Evolutionary conservation across 2,888 invertebrate genomes (phyloP), one percentile per base, ranked within the genome.

Genomic region (Hirtodrosophila trivittata): DNA sequence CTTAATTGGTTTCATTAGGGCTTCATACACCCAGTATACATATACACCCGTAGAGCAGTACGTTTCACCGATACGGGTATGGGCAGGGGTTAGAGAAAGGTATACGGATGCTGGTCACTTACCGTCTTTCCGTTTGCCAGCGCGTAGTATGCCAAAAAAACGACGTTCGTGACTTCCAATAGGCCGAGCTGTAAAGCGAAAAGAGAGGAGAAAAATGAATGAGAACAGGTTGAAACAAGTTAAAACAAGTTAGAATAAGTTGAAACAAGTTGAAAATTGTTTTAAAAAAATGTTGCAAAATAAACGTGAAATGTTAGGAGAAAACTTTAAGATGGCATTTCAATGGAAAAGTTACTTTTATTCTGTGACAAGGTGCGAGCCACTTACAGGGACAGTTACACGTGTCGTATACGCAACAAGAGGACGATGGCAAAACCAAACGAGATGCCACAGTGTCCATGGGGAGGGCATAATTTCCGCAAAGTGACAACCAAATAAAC

Each of bases 401-500:
- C 82, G 82, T 84, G 80, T 84, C 80, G 69, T 55, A 50, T 58
- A 54, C 58, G 38, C 62, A 60, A 32, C 51, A 54, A 28, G 52
- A 16, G 39, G 41, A 50, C 42, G 33, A 1, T 21, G 10, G n/a
- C 33, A 35, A 30, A 10, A 9, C 16, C 9, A 16, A 7, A 3
- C 1, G 33, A 16, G 37, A 1, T 12, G 14, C 7, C 9, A 8
- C 25, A 18, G 1, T 30, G 55, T 38, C 70, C 65, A 47, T 4
- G 28, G 66, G 60, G 45, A 46, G 32, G 33, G 67, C 68, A 68
- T 78, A 83, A 80, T 77, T 78, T 65, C 60, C 77, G 51, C 77
- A 70, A 82, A 84, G 77, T 84, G 80, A 80, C 80, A 80, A 84
- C 65, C 81, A 77, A 80, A 80, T 84, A 81, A 84, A 81, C 76